These are phyloP conservation scores for Iphiclides podalirius DNA, from an alignment of 2,888 invertebrate species.

Conservation along the genomic window DNA sequence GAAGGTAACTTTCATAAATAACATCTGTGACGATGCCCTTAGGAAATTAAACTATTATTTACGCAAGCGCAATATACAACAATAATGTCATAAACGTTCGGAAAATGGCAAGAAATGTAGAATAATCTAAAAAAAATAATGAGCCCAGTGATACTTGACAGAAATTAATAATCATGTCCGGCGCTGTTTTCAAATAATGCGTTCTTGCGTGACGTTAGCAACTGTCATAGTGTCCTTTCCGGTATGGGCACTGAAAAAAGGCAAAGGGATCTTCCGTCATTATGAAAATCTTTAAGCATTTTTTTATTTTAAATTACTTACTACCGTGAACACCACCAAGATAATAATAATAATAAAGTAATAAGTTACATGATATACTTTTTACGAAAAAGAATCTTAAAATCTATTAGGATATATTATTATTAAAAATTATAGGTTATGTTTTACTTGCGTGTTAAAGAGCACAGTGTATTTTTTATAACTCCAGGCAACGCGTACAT, in stretches of 20 bases:
- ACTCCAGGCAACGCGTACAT: too few relatives aligned
- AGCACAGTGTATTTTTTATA: too few relatives aligned
- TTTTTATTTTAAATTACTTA: too few relatives aligned
- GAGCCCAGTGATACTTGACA: conserved; percentile 1
- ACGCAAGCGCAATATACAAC: neutral
- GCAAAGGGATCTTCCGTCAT: neutral
- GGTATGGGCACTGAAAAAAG: neutral
- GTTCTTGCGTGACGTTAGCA: conserved; percentile 2
- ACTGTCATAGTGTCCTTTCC: conserved; percentile 15
- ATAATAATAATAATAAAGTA: too few relatives aligned
- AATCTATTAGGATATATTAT: neutral
- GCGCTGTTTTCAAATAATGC: conserved; percentile 7
- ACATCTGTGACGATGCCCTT: neutral
- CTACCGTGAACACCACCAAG: too few relatives aligned
- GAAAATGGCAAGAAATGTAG: neutral
- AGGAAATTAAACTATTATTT: conserved; percentile 2
- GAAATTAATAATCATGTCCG: conserved; percentile 12
- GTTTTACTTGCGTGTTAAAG: too few relatives aligned
- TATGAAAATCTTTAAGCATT: neutral
- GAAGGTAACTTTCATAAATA: too few relatives aligned
- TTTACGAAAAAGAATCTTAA: neutral
- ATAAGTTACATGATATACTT: neutral
- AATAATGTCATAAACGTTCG: neutral
- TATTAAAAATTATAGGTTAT: neutral
- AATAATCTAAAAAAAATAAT: neutral